These are phyloP conservation scores for Cyanoramphus novaezelandiae DNA, from an alignment of 2,113 vertebrate genomes.

Conservation along the genomic window DNA sequence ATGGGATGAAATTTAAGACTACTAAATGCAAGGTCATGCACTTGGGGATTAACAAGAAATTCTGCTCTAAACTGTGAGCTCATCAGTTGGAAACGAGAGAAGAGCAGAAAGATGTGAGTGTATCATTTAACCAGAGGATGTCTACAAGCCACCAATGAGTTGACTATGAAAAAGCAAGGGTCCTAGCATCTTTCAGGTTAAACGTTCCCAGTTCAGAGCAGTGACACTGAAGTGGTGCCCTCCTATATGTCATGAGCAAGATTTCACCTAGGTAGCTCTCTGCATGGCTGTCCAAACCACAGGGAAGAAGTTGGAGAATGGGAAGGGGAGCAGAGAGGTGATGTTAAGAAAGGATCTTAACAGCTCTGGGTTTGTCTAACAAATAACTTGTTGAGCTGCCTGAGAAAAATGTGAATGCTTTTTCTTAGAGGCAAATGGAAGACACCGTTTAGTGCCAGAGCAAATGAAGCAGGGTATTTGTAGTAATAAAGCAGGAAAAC, in stretches of 20 bases:
- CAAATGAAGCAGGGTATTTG: background rate
- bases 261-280: background rate
- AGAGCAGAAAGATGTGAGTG: constrained; percentile 48
- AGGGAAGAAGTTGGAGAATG: background rate
- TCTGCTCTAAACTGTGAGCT: constrained; percentile 66
- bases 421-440: background rate
- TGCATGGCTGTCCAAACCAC: background rate
- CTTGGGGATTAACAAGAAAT: constrained; percentile 70
- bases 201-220: background rate
- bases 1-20: constrained; percentile 71
- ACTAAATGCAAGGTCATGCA: constrained; percentile 72
- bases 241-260: background rate
- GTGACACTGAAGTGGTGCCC: background rate
- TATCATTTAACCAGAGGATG: constrained; percentile 41
- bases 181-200: background rate
- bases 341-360: background rate
- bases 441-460: background rate
- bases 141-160: background rate
- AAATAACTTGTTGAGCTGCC: background rate
- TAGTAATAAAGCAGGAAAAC: background rate
- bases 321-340: background rate
- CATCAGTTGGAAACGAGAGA: constrained; percentile 56
- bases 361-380: background rate
- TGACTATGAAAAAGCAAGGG: background rate
- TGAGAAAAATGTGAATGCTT: background rate